Evolutionary conservation across 2,113 vertebrate genomes (phyloP), one percentile per base, ranked within the genome.

Genomic region (Xiphophorus couchianus): DNA sequence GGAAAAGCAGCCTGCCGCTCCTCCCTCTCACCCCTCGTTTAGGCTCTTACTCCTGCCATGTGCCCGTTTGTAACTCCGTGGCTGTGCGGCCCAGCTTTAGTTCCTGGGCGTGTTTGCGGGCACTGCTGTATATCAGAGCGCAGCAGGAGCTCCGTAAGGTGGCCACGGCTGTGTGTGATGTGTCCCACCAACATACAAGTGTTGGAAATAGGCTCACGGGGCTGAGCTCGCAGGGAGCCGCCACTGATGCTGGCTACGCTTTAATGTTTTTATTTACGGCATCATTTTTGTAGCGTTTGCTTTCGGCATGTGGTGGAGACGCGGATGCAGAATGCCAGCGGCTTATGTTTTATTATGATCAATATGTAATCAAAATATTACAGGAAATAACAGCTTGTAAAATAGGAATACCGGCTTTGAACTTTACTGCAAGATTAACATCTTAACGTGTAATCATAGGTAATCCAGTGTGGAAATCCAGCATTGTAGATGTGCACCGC

Each of bases 11-110:
- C 71, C 65, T 48, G 54, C 77, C 22, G 71, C 78, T 84, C 73
- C 80, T 84, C 76, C 81, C 83, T 10, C 31, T 37, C 72, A 71
- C 83, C 74, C 73, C 79, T 89, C 77, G 76, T 86, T 77, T 73
- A 79, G 69, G 29, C 60, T 80, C 30, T 73, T 22, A 66, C 71
- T 64, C 39, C 29, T 54, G 42, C 9, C 10, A 37, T 70, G 62
- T 66, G 67, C 35, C 31, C 37, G 2, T 78, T 61, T 73, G 31
- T 73, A 19, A 75, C 33, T 63, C 76, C 51, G 5, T 10, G 29
- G 22, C 60, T 63, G 44, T 74, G 82, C 51, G 64, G 61, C 29
- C 0, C 61, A 28, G 35, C 30, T 27, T 37, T 44, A 19, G 5
- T 33, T 48, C 19, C 27, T 74, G 19, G 15, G 69, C 58, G 62